Evolutionary conservation across 1,140 invertebrate genomes (phyloP), one percentile per base, ranked within the genome.

Genomic region (Diorhabda elongata): DNA sequence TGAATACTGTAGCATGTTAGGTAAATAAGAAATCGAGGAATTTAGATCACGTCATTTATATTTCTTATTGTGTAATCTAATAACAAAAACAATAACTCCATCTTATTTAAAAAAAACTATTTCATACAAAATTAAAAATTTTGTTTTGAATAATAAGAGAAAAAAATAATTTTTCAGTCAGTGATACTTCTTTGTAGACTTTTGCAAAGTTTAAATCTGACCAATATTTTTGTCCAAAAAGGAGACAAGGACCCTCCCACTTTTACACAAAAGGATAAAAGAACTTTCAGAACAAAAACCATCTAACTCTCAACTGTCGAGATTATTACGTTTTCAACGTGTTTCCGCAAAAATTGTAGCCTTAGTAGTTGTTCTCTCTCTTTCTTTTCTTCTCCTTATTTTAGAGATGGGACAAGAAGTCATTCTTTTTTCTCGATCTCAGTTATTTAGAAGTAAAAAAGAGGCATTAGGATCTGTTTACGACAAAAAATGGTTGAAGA

Each of bases 261-360:
- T 52, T n/a, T 6, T n/a, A n/a, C 47, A 52, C 47, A 52, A 52
- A 52, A 52, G 47, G 47, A 52, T 52, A 52, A 52, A 52, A 52
- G 47, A 52, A 52, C 47, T 52, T 52, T 4, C 47, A 52, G 47
- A 52, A 52, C 47, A 52, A 52, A 52, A 52, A 52, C 47, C 47
- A 52, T 52, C 47, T n/a, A 52, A 52, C 47, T 52, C n/a, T 52
- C 47, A 8, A 8, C 47, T 52, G 47, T 52, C 6, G 47, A 52
- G 47, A 52, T 52, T 52, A 52, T 52, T 52, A 52, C 47, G 47
- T 52, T 52, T 52, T 52, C 47, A 52, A 52, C 47, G 47, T 52
- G 47, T 52, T 52, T 52, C 47, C 47, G 47, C 47, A 52, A 52
- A 52, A 52, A 52, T 52, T 52, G 47, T 52, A 26, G 26, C 26